A percentile compares a stretch with the other conserved stretches of the same genome.
These are phyloP conservation scores for Chionoecetes opilio DNA, from an alignment of 1,140 invertebrate genomes.

Conservation along the genomic window DNA sequence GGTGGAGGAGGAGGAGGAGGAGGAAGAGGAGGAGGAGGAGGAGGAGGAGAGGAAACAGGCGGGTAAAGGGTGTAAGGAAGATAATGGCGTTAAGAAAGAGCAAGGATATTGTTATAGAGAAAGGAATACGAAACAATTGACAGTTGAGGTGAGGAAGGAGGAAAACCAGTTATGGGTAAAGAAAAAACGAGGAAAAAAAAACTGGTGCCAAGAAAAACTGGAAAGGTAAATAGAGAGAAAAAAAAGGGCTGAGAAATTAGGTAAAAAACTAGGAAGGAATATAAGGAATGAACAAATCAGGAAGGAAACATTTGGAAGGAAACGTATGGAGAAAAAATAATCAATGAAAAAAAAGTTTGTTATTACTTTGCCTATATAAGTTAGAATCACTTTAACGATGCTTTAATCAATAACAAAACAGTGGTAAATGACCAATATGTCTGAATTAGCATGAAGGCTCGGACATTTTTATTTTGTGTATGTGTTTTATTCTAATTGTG, in stretches of 20 bases:
- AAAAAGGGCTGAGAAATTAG: no score
- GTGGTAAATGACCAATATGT: background rate
- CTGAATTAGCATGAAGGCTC: background rate
- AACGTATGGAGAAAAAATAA: no score
- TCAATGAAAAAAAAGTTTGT: background rate
- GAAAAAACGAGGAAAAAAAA: no score
- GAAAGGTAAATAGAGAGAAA: no score
- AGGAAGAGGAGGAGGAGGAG: background rate
- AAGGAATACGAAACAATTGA: no score
- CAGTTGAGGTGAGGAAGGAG: no score
- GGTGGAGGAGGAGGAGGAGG: background rate
- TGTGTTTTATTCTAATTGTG: background rate
- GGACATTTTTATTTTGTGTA: background rate
- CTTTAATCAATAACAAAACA: background rate
- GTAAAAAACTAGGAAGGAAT: no score
- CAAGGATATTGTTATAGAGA: background rate
- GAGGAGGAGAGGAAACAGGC: slow-evolving; percentile 4
- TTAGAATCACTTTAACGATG: background rate
- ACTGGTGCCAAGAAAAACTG: no score
- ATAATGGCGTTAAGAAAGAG: background rate
- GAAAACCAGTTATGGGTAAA: no score
- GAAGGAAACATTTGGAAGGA: no score
- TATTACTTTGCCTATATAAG: background rate
- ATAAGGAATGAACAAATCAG: no score
- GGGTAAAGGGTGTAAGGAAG: background rate